A percentile compares a stretch with the other conserved stretches of the same genome.
Conservation (phyloP, 2,888 invertebrate genomes). For the Rhodophaea formosa region DNA sequence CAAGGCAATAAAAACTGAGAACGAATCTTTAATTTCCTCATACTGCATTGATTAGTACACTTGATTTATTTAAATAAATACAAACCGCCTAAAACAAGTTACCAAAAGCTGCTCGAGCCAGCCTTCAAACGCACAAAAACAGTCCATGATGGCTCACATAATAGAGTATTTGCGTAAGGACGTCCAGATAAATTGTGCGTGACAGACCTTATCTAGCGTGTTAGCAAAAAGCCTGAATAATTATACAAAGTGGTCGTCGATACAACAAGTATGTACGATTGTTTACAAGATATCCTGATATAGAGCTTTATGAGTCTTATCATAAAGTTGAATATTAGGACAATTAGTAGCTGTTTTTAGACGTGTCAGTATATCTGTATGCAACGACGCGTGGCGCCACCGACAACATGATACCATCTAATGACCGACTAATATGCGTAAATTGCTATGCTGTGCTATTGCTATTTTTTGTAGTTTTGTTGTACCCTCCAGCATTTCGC, state of each 20-base stretch:
- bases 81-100: neutral
- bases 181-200: constrained; percentile 33
- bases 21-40: too few relatives aligned
- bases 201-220: constrained; percentile 23
- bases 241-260: constrained; percentile 16
- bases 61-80: too few relatives aligned
- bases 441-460: constrained; percentile 22
- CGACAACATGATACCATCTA: constrained; percentile 29
- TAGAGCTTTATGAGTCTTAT: neutral
- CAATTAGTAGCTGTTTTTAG: neutral
- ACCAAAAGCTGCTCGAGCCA: neutral
- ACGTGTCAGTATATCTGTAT: constrained; percentile 5
- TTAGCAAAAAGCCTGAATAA: constrained; percentile 18
- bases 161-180: constrained; percentile 15
- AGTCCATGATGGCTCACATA: neutral
- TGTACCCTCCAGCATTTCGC: constrained; percentile 15
- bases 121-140: neutral
- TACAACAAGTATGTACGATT: neutral
- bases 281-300: constrained; percentile 5
- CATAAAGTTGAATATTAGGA: neutral
- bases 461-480: constrained; percentile 21
- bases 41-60: too few relatives aligned
- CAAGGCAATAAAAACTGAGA: too few relatives aligned
- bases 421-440: constrained; percentile 25
- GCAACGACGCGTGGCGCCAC: constrained; percentile 28